These are phyloP conservation scores for Rhinatrema bivittatum DNA, from an alignment of 2,797 vertebrate species.

Conservation along the genomic window DNA sequence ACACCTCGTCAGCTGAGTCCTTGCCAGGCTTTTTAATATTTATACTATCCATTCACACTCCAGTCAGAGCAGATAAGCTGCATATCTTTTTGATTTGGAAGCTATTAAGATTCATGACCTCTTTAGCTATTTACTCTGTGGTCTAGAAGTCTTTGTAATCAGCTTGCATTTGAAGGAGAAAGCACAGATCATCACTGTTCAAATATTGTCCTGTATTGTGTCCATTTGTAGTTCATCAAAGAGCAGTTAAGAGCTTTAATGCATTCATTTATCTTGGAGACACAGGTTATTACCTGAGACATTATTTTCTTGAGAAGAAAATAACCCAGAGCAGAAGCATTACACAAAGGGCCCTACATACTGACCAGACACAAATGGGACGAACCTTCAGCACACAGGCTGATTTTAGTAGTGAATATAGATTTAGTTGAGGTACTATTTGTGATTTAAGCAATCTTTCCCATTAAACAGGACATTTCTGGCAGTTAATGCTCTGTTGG, in stretches of 20 bases:
- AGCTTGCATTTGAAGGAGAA: conserved; percentile 52
- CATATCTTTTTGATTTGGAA: conserved; percentile 59
- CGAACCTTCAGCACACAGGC: too few relatives aligned
- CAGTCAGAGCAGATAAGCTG: conserved; percentile 49
- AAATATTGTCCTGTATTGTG: conserved; percentile 53
- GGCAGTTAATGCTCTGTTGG: too few relatives aligned
- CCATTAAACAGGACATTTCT: too few relatives aligned
- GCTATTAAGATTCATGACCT: conserved; percentile 65
- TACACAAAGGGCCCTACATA: too few relatives aligned
- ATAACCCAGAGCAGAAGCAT: too few relatives aligned
- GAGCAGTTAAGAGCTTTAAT: conserved; percentile 49
- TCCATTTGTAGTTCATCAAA: conserved; percentile 57
- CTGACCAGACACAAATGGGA: too few relatives aligned
- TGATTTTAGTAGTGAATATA: too few relatives aligned
- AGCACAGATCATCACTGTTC: conserved; percentile 56
- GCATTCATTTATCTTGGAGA: conserved; percentile 51
- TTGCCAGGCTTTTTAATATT: conserved; percentile 56
- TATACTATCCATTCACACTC: conserved; percentile 54
- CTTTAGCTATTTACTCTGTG: conserved; percentile 50
- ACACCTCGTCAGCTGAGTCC: conserved; percentile 43
- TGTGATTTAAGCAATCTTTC: too few relatives aligned
- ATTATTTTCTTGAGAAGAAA: conserved; percentile 36
- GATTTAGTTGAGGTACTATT: too few relatives aligned
- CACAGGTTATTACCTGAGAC: conserved; percentile 35
- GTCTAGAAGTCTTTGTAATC: conserved; percentile 43